Evolutionary conservation across 2,888 invertebrate species (phyloP), one percentile per base, ranked within the genome.

Genomic region (Minunthozetes semirufus): DNA sequence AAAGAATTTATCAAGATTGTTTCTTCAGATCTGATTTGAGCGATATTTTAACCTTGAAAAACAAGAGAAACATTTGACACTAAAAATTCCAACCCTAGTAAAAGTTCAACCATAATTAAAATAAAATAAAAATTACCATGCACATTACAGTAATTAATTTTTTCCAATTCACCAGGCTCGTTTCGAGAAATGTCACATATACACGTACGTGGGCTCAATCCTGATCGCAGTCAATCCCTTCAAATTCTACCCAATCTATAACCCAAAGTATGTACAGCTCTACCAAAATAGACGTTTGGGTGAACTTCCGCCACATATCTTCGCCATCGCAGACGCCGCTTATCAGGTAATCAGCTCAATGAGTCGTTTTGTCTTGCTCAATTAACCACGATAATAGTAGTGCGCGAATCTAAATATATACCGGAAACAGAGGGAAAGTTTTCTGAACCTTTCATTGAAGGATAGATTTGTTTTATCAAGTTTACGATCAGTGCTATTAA

Each of bases 231-330:
- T 96, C 78, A 96, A 96, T 80, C 86, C 86, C 13, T 86, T 86
- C 81, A 86, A 86, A 85, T 95, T 95, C 84, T 94, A 94, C 84
- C 95, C 96, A 27, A 96, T 97, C 80, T 97, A 96, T 86, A 96
- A 96, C 85, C 96, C 96, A 68, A 96, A 95, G 85, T 95, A 94
- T 86, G 95, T 95, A 79, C 92, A 94, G 84, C 85, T 95, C 80
- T 97, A 96, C 85, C 95, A 96, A 85, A 94, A 93, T 85, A 88
- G 93, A 82, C 86, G 93, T 80, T 87, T 94, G 80, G 93, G 93
- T 38, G 94, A 93, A 81, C 87, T 95, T 79, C 95, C 96, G 53
- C 96, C 97, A 63, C 96, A 97, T 82, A 94, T 97, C 82, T 97
- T 96, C 85, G 96, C 96, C 74, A 92, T 96, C 66, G 94, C 94